phyloP scores from a whole-genome alignment of 2,113 vertebrate species.

The Ammodytes marinus region DNA sequence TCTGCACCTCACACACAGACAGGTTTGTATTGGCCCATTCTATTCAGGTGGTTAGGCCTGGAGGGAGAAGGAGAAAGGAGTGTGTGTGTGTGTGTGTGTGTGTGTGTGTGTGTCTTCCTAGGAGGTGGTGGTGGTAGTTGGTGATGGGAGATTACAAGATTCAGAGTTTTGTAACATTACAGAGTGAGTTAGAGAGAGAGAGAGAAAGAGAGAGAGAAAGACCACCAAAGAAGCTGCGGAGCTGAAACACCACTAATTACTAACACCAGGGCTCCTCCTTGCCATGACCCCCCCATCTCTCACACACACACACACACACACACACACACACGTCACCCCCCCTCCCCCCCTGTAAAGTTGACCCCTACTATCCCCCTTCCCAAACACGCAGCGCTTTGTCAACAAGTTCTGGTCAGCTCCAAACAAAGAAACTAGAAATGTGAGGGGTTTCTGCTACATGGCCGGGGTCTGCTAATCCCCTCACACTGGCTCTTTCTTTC shows the following conservation, averaged over 20 bases:
- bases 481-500: conserved; percentile 89
- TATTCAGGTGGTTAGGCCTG: conserved; percentile 83
- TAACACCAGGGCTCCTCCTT: conserved; percentile 89
- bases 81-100: conserved; percentile 66
- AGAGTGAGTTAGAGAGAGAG: conserved; percentile 86
- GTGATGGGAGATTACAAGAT: conserved; percentile 88
- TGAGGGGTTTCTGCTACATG: conserved; percentile 91
- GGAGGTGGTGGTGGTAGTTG: conserved; percentile 79
- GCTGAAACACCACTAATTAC: conserved; percentile 95
- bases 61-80: conserved; percentile 52
- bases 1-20: conserved; percentile 80
- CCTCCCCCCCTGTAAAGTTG: conserved; percentile 76
- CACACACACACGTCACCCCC: conserved; percentile 61
- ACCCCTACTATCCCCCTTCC: conserved; percentile 79
- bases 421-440: conserved; percentile 93
- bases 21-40: conserved; percentile 81
- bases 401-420: conserved; percentile 92
- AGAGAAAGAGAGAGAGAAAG: conserved; percentile 85
- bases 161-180: conserved; percentile 84
- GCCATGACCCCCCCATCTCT: conserved; percentile 83
- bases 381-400: conserved; percentile 89
- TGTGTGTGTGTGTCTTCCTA: conserved; percentile 66
- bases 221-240: conserved; percentile 91
- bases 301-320: conserved; percentile 37
- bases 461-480: conserved; percentile 91